phyloP scores from a whole-genome alignment of 2,113 vertebrate genomes.

The Chloroceryle aenea region DNA sequence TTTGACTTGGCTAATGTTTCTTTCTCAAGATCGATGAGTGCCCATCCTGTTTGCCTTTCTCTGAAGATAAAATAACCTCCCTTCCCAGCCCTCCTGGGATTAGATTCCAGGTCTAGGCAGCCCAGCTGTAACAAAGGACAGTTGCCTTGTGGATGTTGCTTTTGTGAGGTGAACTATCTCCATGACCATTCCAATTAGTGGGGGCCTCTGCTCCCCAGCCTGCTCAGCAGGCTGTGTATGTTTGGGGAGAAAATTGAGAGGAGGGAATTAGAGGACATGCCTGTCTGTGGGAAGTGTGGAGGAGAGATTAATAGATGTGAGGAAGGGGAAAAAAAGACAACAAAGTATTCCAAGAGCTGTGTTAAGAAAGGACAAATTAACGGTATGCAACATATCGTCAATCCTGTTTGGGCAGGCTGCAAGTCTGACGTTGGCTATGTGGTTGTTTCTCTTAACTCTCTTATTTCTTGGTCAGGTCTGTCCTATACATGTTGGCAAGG shows the following conservation, averaged over 20 bases:
- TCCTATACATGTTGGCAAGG: not conserved
- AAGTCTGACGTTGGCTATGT: not conserved
- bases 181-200: not conserved
- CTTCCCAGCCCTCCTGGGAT: not conserved
- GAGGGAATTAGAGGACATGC: not conserved
- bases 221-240: not conserved
- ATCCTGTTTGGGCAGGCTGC: not conserved
- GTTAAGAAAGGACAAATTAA: not conserved
- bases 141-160: not conserved
- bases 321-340: not conserved
- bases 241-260: not conserved
- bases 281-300: not conserved
- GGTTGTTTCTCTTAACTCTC: not conserved
- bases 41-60: slow-evolving; percentile 53
- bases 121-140: slow-evolving; percentile 74
- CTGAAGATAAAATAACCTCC: slow-evolving; percentile 58
- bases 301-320: not conserved
- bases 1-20: slow-evolving; percentile 74
- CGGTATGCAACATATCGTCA: not conserved
- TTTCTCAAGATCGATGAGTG: slow-evolving; percentile 21
- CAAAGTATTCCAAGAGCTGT: not conserved
- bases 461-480: not conserved
- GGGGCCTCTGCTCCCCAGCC: not conserved
- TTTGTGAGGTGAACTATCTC: not conserved
- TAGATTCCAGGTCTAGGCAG: slow-evolving; percentile 35